These are phyloP conservation scores for Cyprinodon variegatus DNA, from an alignment of 2,113 vertebrate genomes.

Conservation along the genomic window DNA sequence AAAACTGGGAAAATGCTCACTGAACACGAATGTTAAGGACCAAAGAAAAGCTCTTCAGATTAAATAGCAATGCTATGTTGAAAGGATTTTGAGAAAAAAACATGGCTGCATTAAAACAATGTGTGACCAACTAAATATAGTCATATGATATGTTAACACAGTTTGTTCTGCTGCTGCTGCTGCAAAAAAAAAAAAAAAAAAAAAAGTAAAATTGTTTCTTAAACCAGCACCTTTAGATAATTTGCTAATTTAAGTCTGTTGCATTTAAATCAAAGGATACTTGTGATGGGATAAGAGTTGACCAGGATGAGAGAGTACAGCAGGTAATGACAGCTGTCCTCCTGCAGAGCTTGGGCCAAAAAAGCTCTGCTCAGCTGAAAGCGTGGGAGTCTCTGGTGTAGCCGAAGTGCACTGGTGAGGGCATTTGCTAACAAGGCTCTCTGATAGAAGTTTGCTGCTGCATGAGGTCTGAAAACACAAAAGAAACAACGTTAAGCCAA, in stretches of 20 bases:
- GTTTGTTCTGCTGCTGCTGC: neutral
- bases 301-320: conserved; percentile 98
- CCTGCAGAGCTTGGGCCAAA: conserved; percentile 92
- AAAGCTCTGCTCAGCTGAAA: conserved; percentile 95
- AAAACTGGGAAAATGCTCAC: conserved; percentile 99
- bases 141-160: neutral
- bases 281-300: conserved; percentile 97
- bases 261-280: conserved; percentile 86
- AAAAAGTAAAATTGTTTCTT: no score
- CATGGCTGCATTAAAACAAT: neutral
- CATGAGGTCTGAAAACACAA: conserved; percentile 85
- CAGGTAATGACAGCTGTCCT: conserved; percentile 98
- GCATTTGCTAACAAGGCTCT: conserved; percentile 96
- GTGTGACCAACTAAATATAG: neutral
- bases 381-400: conserved; percentile 93
- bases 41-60: neutral
- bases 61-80: neutral
- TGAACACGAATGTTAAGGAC: conserved; percentile 84
- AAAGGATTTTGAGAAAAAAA: neutral
- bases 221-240: neutral
- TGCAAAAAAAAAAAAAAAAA: neutral
- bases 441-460: conserved; percentile 97
- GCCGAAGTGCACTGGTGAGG: conserved; percentile 93
- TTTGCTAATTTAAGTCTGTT: neutral
- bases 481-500: neutral